phyloP scores from a whole-genome alignment of 2,888 invertebrate genomes.

The Thera britannica region DNA sequence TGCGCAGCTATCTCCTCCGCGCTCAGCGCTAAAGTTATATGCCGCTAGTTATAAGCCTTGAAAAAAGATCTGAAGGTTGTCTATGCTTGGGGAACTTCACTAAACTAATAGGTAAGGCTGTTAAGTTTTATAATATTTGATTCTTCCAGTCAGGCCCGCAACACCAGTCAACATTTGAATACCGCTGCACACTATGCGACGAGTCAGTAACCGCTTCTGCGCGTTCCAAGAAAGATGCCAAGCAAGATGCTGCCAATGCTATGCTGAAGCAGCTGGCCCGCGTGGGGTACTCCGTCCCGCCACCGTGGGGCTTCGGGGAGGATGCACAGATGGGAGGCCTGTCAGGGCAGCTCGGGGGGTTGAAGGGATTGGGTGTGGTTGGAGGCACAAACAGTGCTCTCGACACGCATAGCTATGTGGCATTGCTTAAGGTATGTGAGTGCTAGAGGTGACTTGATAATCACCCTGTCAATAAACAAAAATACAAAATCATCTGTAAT shows the following conservation, averaged over 20 bases:
- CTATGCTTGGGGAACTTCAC: no score
- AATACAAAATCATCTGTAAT: no score
- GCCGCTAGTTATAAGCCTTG: no score
- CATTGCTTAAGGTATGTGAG: slow-evolving; percentile 17
- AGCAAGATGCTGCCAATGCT: slow-evolving; percentile 10
- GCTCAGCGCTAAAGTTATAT: no score
- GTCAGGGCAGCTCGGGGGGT: not conserved
- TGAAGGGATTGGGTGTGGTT: not conserved
- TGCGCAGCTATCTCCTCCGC: no score
- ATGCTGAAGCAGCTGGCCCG: slow-evolving; percentile 5
- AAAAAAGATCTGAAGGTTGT: no score
- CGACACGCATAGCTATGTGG: slow-evolving; percentile 18
- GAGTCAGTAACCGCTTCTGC: slow-evolving; percentile 5
- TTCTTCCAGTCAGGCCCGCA: slow-evolving; percentile 22
- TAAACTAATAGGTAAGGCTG: no score
- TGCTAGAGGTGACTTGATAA: not conserved
- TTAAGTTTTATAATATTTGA: not conserved
- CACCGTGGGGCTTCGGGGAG: slow-evolving; percentile 12
- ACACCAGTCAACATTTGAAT: slow-evolving; percentile 18
- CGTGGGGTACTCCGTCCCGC: slow-evolving; percentile 9
- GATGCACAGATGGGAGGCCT: not conserved
- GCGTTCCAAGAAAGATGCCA: slow-evolving; percentile 23
- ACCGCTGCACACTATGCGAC: slow-evolving; percentile 8
- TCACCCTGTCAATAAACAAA: no score
- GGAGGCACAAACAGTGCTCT: not conserved